Percentiles rank a stretch among this genome's conserved stretches.
These are phyloP conservation scores for Archivesica marissinica DNA, from an alignment of 1,140 invertebrate species.

Conservation along the genomic window DNA sequence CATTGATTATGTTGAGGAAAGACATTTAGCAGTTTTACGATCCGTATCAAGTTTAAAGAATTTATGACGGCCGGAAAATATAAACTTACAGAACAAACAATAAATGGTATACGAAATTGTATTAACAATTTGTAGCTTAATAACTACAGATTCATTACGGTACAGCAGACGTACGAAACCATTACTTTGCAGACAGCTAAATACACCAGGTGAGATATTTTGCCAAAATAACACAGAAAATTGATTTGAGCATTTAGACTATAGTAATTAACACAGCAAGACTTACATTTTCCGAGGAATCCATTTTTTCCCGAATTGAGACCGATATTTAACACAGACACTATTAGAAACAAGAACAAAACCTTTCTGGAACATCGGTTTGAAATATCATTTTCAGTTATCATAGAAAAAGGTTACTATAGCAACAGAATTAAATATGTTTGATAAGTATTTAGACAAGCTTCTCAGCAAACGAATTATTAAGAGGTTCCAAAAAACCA, in stretches of 20 bases:
- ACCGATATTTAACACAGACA: background rate
- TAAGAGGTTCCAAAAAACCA: background rate
- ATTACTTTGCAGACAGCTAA: too few relatives aligned
- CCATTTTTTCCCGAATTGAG: background rate
- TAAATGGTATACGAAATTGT: too few relatives aligned
- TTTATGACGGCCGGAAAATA: background rate
- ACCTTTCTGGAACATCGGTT: background rate
- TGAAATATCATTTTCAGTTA: conserved; percentile 25
- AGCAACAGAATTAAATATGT: conserved; percentile 50
- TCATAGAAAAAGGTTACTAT: conserved; percentile 45
- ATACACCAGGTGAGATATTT: background rate
- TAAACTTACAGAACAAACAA: background rate
- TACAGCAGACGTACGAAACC: too few relatives aligned
- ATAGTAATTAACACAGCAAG: background rate
- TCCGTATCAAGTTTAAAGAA: background rate
- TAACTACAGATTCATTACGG: too few relatives aligned
- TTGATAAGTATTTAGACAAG: conserved; percentile 30
- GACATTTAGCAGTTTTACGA: background rate
- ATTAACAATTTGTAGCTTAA: too few relatives aligned
- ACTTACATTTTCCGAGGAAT: conserved; percentile 44
- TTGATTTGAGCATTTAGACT: background rate
- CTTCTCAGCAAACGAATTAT: background rate
- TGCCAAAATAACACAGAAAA: background rate
- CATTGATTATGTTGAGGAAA: background rate
- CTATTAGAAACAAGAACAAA: conserved; percentile 10